Base-by-base conservation (phyloP, 2,797 vertebrate species). In the Psittacula echo region DNA sequence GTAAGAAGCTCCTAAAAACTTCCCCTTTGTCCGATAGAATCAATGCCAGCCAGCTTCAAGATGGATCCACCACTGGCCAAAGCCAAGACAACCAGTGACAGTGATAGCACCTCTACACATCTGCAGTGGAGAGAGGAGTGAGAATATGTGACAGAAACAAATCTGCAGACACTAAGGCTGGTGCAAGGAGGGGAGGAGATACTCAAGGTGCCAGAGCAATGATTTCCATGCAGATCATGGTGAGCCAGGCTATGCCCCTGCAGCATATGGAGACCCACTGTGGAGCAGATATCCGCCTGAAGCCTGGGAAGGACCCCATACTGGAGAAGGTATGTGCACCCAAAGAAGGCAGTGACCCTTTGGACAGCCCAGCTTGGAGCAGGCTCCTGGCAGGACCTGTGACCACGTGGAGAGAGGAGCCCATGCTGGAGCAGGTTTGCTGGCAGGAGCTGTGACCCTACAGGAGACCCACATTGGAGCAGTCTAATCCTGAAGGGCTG, bases 241-340 rank as follows among this genome's bases (percentile, higher is more conserved):
- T 37, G 44, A 7, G 29, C 23, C 23, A 39, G 44, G 20, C 51
- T 53, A 45, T 39, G 45, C 3, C 7, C 11, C 41, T 54, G 75
- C 32, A 39, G 42, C 24, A 42, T 48, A 6, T 1, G 9, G 42
- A 44, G 0, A 1, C 0, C 3, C 0, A 0, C 3, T 11, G 22
- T 10, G 34, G 13, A n/a, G n/a, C 60, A 72, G 24, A 34, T 22
- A 41, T 13, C 17, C 14, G 18, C 34, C 48, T 64, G 64, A 14
- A 76, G 34, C 11, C 41, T 11, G 32, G 20, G 13, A 11, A 58
- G 29, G 5, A 13, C 13, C 6, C 27, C 65, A 50, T 8, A 4
- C 4, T 19, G 7, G 1, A 23, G 32, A 64, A 70, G 18, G 26
- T 22, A 32, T 34, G 13, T 32, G 8, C 13, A 56, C 41, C 41